These are phyloP conservation scores for Pipistrellus pygmaeus DNA, from an alignment of 2,797 vertebrate genomes.

Conservation along the genomic window DNA sequence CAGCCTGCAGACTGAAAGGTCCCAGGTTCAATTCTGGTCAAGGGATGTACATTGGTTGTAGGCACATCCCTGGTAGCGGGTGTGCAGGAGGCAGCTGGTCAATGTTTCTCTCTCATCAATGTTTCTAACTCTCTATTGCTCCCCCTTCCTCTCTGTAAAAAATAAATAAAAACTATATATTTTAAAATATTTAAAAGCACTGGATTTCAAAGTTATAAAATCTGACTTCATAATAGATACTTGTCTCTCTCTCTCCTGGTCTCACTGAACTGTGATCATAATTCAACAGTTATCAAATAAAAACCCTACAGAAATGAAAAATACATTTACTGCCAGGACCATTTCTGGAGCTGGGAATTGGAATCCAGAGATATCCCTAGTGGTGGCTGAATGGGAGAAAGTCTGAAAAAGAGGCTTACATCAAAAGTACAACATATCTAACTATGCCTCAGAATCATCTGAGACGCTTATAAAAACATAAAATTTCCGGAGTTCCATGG, in stretches of 20 bases:
- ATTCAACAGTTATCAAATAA: neutral
- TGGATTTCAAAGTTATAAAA: neutral
- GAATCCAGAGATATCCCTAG: neutral
- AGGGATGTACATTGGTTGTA: too few species aligned
- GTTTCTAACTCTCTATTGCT: too few species aligned
- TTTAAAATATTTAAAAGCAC: neutral
- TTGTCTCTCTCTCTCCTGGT: conserved; percentile 25
- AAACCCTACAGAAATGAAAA: neutral
- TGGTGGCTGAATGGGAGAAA: neutral
- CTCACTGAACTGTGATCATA: neutral
- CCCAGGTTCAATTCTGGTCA: too few species aligned
- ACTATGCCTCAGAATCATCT: neutral
- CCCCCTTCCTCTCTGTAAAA: too few species aligned
- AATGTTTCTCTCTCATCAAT: too few species aligned
- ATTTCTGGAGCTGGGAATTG: neutral
- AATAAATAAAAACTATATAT: too few species aligned
- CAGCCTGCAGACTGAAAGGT: too few species aligned
- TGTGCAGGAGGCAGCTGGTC: too few species aligned
- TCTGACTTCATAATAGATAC: neutral
- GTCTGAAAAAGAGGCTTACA: neutral
- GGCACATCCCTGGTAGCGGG: too few species aligned
- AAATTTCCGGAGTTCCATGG: neutral
- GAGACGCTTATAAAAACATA: neutral
- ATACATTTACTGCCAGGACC: neutral
- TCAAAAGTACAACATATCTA: neutral